Evolutionary conservation across 2,797 vertebrate genomes (phyloP).

Genomic region (Sciurus vulgaris): DNA sequence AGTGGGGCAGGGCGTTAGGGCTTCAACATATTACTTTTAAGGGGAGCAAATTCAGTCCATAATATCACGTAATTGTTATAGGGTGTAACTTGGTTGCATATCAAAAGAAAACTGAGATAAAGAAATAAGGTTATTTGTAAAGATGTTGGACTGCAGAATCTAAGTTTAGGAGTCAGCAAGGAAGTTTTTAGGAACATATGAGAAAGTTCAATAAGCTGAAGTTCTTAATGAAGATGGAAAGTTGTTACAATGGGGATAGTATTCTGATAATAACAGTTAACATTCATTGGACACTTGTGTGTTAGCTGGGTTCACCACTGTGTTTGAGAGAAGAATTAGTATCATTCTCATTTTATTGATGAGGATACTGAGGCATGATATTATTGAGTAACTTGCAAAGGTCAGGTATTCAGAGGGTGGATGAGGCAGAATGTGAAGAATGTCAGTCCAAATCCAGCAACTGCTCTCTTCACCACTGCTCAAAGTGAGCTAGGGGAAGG

Average conservation of each 20-base stretch:
- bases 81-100: neutral
- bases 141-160: neutral
- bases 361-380: neutral
- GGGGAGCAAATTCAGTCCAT: neutral
- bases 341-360: neutral
- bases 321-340: neutral
- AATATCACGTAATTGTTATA: neutral
- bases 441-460: neutral
- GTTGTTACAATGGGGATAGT: neutral
- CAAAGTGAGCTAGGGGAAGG: neutral
- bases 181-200: neutral
- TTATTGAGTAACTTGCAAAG: neutral
- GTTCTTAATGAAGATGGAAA: neutral
- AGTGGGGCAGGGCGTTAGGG: neutral
- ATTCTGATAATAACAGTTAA: neutral
- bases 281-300: neutral
- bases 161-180: neutral
- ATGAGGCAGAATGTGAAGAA: neutral
- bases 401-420: neutral
- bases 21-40: neutral
- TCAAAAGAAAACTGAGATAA: neutral
- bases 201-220: neutral
- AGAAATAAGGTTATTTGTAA: neutral
- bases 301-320: neutral
- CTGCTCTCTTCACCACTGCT: neutral